Base-by-base conservation (phyloP, 2,888 invertebrate genomes). In the Hydriomena furcata region DNA sequence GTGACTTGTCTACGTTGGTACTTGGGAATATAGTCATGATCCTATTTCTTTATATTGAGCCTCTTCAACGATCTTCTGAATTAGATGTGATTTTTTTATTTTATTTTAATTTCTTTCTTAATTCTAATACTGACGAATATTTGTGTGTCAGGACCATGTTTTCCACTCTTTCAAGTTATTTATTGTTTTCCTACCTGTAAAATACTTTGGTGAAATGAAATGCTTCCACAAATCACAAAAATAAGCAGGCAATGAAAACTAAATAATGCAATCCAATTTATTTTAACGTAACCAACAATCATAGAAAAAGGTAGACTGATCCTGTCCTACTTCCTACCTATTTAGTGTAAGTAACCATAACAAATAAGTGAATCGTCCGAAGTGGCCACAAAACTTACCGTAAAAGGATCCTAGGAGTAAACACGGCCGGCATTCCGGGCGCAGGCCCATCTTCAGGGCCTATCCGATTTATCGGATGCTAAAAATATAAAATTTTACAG, bases 401-500 rank as follows among this genome's bases (percentile, higher is more conserved):
- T 47, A 38, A 47, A 52, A 43, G 27, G 27, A 23, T 21, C 27
- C 24, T 35, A 36, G 44, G 28, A 25, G 34, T 43, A 47, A 47
- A 47, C 47, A 40, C 12, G 34, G 12, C 31, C 10, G 13, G 20
- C 25, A 43, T 43, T 34, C 25, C 34, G 10, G 7, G 38, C 25
- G 7, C 40, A 35, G 32, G 38, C 38, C 46, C 34, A 40, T 34
- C 32, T 21, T n/a, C 47, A 8, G 21, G 27, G 37, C 43, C 43
- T 38, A 36, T 50, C 47, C 60, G 55, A 65, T 67, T 61, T 63
- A 65, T 66, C 61, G 58, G 61, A 66, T 55, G 42, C 53, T 53
- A 60, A 67, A 66, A 65, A 68, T 71, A 71, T 71, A 68, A 72
- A 71, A 71, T 70, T 72, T 71, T 72, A 70, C 68, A 59, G 54